phyloP scores from a whole-genome alignment of 2,797 vertebrate species.

The Melanogrammus aeglefinus region DNA sequence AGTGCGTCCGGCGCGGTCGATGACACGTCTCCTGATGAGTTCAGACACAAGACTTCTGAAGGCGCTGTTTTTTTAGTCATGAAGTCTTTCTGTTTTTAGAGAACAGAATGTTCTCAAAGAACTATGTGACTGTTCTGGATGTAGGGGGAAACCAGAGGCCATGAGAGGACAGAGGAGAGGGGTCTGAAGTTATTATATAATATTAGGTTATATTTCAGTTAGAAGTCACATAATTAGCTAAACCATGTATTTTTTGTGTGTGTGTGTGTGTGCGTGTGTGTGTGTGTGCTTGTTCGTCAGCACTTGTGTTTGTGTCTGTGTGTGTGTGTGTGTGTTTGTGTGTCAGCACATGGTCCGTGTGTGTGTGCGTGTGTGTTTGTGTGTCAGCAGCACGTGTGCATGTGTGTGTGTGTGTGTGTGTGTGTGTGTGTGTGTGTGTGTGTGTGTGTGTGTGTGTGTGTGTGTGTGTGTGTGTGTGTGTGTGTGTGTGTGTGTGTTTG shows the following conservation, averaged over 20 bases:
- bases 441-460: too few species aligned
- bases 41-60: background rate
- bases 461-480: too few species aligned
- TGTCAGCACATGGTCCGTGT: too few species aligned
- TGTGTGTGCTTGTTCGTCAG: too few species aligned
- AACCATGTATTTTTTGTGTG: background rate
- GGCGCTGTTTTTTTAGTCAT: background rate
- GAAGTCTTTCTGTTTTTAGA: background rate
- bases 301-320: too few species aligned
- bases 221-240: background rate
- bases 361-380: too few species aligned
- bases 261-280: too few species aligned
- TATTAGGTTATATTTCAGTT: background rate
- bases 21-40: background rate
- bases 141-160: background rate
- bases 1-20: background rate
- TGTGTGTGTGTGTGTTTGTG: too few species aligned
- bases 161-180: background rate
- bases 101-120: background rate
- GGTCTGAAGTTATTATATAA: background rate
- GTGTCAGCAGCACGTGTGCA: too few species aligned
- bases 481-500: too few species aligned
- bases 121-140: background rate
- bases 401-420: too few species aligned
- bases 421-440: too few species aligned